These are phyloP conservation scores for Drosophila nr. medialis DNA, from an alignment of 2,888 invertebrate species.

Conservation along the genomic window DNA sequence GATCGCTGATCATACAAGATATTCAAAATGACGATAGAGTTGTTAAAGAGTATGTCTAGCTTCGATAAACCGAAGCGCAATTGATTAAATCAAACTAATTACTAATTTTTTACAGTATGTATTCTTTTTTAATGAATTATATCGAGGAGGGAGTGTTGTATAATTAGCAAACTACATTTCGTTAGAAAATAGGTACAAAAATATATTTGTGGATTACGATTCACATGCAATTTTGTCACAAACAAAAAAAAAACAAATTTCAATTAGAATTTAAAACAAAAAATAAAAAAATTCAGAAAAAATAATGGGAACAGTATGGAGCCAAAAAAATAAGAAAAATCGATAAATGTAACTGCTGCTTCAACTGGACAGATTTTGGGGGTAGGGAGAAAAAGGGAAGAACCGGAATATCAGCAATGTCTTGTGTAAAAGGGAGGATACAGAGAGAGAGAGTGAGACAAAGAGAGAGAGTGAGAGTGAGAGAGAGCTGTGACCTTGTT, in stretches of 20 bases:
- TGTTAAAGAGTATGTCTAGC: constrained; percentile 21
- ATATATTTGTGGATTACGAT: constrained; percentile 20
- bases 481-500: background rate
- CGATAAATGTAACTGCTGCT: background rate
- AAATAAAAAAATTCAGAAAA: background rate
- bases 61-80: constrained; percentile 25
- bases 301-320: background rate
- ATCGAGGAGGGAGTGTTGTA: constrained; percentile 12
- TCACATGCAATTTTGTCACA: constrained; percentile 36
- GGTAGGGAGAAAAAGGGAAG: background rate
- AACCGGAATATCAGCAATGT: background rate
- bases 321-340: background rate
- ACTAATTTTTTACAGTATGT: constrained; percentile 1
- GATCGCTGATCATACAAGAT: background rate
- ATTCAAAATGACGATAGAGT: background rate
- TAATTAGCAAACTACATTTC: constrained; percentile 26
- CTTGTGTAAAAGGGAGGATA: background rate
- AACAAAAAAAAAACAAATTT: constrained; percentile 19
- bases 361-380: background rate
- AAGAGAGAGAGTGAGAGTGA: background rate
- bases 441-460: background rate
- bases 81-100: background rate
- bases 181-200: background rate
- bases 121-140: constrained; percentile 6
- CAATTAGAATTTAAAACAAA: constrained; percentile 1